A percentile compares a stretch with the other conserved stretches of the same genome.
Evolutionary conservation across 2,113 vertebrate genomes (phyloP).

Genomic region (Pagrus major): DNA sequence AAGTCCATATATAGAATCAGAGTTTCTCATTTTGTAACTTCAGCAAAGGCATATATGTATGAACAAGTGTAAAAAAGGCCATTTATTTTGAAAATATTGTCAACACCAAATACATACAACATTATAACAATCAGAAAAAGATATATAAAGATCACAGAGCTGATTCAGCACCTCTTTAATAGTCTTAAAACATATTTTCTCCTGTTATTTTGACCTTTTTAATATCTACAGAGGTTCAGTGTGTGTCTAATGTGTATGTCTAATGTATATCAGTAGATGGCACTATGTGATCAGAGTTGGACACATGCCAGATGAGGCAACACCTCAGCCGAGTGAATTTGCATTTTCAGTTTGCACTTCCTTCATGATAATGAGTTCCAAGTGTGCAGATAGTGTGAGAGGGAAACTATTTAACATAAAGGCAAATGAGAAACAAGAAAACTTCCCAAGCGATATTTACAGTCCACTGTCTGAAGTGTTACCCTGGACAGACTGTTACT

Average conservation of each 20-base stretch:
- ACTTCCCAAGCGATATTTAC: not conserved
- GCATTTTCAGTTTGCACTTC: not conserved
- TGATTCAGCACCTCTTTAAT: not conserved
- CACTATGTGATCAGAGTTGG: constrained; percentile 62
- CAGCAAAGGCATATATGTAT: not conserved
- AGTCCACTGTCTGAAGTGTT: not conserved
- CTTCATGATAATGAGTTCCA: not conserved
- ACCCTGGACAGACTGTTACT: not conserved
- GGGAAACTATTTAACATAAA: not conserved
- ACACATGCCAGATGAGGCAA: accelerated
- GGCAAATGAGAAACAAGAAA: not conserved
- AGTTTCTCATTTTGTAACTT: not conserved
- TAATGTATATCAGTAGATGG: constrained; percentile 64
- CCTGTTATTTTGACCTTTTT: not conserved
- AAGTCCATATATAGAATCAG: constrained; percentile 1
- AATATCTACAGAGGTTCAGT: not conserved
- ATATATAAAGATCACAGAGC: too few relatives aligned
- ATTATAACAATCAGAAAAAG: not conserved
- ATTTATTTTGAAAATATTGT: not conserved
- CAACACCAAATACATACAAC: not conserved
- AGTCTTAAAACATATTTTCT: not conserved
- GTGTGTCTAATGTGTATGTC: constrained; percentile 32
- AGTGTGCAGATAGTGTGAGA: not conserved
- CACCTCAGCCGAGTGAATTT: not conserved
- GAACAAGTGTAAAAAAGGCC: not conserved